Base-by-base conservation (phyloP, 1,140 invertebrate species). In the Drosophila baimaii region DNA sequence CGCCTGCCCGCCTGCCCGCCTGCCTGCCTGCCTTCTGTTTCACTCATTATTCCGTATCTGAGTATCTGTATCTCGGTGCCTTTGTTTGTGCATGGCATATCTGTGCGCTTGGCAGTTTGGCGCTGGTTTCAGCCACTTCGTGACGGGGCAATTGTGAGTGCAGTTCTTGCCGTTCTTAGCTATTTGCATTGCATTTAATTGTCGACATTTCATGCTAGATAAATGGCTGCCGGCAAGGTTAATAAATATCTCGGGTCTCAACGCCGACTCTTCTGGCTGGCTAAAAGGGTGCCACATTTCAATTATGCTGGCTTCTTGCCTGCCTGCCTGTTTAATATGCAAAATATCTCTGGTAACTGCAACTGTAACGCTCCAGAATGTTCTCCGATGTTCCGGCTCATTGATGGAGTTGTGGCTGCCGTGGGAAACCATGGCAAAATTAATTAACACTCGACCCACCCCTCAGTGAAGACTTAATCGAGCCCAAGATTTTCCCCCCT, bases 101-200 rank as follows among this genome's bases (percentile, higher is more conserved):
- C 31, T 73, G 49, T 44, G 21, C 78, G 33, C 54, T 41, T 10
- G 15, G 44, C 59, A 41, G 39, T 58, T 66, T 44, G 37, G 37
- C 56, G 39, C 47, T 69, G 44, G 27, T 57, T 66, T 64, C 59
- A 68, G 62, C 43, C 47, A 68, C 62, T 85, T 83, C 80, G 83
- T 88, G 77, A 89, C 79, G 79, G 62, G 41, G 75, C 75, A 64
- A 70, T 65, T 81, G 73, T 78, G 51, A 69, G 51, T 81, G 68
- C 69, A 57, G 49, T 64, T 68, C 59, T 49, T 63, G 64, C 59
- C 59, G 33, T 71, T 71, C 66, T 71, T 71, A 29, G 58, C 39
- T 72, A 77, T 68, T 88, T 88, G 68, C 82, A 86, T 86, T 85
- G 82, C 82, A 85, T 82, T 81, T 85, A 79, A 86, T 82, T 86